Conservation (phyloP, 2,888 invertebrate species). For the Germaria angustata region DNA sequence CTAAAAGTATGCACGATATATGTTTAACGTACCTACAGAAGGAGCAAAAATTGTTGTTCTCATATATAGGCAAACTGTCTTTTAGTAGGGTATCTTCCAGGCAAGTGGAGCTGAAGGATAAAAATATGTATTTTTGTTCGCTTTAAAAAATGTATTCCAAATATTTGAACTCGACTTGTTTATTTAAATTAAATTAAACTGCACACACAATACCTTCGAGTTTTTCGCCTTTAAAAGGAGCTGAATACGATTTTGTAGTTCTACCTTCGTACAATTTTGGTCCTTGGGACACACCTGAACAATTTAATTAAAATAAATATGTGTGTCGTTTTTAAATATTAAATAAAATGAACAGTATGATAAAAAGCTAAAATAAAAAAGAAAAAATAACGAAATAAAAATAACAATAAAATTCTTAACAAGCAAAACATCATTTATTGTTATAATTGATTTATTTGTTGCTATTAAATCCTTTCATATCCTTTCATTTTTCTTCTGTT, state of each 20-base stretch:
- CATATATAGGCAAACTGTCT: no score
- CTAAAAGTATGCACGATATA: not conserved
- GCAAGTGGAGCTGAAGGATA: no score
- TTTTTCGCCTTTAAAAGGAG: no score
- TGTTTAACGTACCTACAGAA: no score
- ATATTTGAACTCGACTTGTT: no score
- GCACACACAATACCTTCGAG: no score
- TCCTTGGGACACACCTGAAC: not conserved
- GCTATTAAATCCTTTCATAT: slow-evolving; percentile 19
- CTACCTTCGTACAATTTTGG: no score
- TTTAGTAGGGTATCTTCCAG: no score
- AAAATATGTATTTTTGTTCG: no score
- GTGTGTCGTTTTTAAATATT: not conserved
- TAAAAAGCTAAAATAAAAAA: not conserved
- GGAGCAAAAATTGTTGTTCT: no score
- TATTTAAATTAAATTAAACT: no score
- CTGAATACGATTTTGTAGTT: not conserved
- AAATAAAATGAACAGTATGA: not conserved
- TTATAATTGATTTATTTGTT: slow-evolving; percentile 19
- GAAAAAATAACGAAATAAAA: slow-evolving; percentile 4
- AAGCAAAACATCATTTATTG: slow-evolving; percentile 64
- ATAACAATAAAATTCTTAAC: slow-evolving; percentile 66
- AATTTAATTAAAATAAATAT: not conserved
- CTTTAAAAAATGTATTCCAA: no score
- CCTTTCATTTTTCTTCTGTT: not conserved